Conservation (phyloP, 2,113 vertebrate genomes). For the Zosterops hypoxanthus region DNA sequence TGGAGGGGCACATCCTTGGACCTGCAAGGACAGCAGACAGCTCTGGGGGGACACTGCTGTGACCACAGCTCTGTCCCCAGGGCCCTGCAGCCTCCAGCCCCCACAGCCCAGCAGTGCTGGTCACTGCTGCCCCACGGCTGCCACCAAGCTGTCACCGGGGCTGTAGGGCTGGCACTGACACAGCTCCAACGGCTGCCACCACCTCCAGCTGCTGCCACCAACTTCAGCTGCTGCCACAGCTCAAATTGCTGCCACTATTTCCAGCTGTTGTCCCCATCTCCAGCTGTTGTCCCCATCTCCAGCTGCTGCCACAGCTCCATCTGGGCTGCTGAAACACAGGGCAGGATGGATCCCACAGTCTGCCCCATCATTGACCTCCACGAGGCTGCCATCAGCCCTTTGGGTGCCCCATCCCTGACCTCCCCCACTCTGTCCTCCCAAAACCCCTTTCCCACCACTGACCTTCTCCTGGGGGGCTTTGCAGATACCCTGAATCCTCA, state of each 20-base stretch:
- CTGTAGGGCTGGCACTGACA: too few relatives aligned
- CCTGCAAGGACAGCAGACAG: too few relatives aligned
- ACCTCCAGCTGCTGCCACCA: background rate
- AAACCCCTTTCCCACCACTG: background rate
- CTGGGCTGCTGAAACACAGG: background rate
- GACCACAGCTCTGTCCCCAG: background rate
- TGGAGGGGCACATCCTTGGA: background rate
- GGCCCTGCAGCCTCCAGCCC: background rate
- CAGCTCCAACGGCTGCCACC: too few relatives aligned
- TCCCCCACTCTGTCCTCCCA: background rate
- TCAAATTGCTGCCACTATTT: too few relatives aligned
- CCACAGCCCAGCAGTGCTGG: too few relatives aligned
- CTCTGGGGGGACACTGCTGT: background rate
- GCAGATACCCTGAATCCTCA: rapidly evolving
- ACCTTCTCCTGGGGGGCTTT: background rate
- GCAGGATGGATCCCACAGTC: background rate
- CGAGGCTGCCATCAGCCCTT: background rate
- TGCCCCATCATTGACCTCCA: background rate
- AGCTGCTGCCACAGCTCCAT: too few relatives aligned
- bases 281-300: too few relatives aligned
- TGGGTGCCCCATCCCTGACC: background rate
- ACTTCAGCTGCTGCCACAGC: too few relatives aligned
- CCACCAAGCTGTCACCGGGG: too few relatives aligned
- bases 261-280: too few relatives aligned
- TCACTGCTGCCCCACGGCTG: too few relatives aligned